A percentile compares a stretch with the other conserved stretches of the same genome.
Conservation (phyloP, 2,797 vertebrate species). For the Lutjanus argentimaculatus region DNA sequence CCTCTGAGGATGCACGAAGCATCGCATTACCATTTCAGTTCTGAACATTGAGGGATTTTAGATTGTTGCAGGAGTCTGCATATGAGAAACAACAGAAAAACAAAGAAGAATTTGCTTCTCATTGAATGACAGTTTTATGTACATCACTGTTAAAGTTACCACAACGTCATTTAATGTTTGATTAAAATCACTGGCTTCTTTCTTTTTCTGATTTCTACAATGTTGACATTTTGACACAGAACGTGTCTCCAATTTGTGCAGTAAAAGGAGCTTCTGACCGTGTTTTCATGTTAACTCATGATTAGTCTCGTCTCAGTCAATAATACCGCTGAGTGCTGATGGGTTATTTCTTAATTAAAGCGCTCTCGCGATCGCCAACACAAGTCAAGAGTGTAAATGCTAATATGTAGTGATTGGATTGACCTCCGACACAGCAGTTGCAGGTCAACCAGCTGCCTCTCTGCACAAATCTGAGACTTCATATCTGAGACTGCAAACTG, state of each 20-base stretch:
- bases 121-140: background rate
- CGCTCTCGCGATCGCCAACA: background rate
- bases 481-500: too few species aligned
- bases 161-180: background rate
- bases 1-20: background rate
- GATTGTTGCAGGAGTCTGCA: too few species aligned
- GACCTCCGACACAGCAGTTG: background rate
- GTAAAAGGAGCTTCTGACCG: background rate
- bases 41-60: background rate
- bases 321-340: background rate
- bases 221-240: background rate
- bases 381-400: conserved; percentile 1
- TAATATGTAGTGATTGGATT: conserved; percentile 7
- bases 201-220: background rate
- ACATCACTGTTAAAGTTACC: background rate
- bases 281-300: background rate
- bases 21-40: background rate
- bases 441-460: background rate
- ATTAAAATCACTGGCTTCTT: background rate
- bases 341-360: conserved; percentile 14
- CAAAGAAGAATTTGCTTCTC: background rate
- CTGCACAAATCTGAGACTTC: background rate
- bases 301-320: background rate
- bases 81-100: too few species aligned
- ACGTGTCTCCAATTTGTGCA: background rate